Percentiles rank a stretch among this genome's conserved stretches.
Evolutionary conservation across 1,140 invertebrate genomes (phyloP).

Genomic region (Zeugodacus cucurbitae): DNA sequence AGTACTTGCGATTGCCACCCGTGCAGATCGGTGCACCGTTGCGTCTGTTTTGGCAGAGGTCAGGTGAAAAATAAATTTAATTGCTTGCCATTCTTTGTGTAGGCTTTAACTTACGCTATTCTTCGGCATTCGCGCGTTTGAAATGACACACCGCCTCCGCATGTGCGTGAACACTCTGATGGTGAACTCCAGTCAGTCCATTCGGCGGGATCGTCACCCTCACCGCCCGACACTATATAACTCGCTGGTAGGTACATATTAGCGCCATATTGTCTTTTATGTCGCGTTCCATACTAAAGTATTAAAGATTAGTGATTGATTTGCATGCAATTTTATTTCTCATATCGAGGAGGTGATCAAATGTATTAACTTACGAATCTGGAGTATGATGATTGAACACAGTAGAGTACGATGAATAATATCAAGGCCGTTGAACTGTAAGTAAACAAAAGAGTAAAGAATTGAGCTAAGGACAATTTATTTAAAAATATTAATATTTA

Average conservation of each 20-base stretch:
- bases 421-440: slow-evolving; percentile 65
- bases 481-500: neutral
- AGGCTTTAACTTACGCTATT: slow-evolving; percentile 68
- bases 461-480: too few species aligned
- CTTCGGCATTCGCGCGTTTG: slow-evolving; percentile 78
- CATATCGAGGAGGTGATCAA: neutral
- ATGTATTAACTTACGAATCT: slow-evolving; percentile 61
- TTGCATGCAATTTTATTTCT: neutral
- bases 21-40: slow-evolving; percentile 73
- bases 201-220: slow-evolving; percentile 67
- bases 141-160: slow-evolving; percentile 87
- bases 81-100: too few species aligned
- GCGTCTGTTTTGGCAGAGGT: slow-evolving; percentile 67
- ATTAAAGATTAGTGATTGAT: slow-evolving; percentile 44
- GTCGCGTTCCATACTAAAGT: slow-evolving; percentile 70
- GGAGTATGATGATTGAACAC: slow-evolving; percentile 55
- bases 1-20: slow-evolving; percentile 83
- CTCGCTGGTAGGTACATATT: slow-evolving; percentile 75
- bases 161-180: slow-evolving; percentile 84
- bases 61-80: slow-evolving; percentile 20
- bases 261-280: slow-evolving; percentile 78
- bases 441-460: slow-evolving; percentile 29
- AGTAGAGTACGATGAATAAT: slow-evolving; percentile 59
- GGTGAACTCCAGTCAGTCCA: slow-evolving; percentile 84
- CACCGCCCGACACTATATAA: slow-evolving; percentile 75